A percentile compares a stretch with the other conserved stretches of the same genome.
Conservation (phyloP, 2,797 vertebrate species). For the Betta splendens region DNA sequence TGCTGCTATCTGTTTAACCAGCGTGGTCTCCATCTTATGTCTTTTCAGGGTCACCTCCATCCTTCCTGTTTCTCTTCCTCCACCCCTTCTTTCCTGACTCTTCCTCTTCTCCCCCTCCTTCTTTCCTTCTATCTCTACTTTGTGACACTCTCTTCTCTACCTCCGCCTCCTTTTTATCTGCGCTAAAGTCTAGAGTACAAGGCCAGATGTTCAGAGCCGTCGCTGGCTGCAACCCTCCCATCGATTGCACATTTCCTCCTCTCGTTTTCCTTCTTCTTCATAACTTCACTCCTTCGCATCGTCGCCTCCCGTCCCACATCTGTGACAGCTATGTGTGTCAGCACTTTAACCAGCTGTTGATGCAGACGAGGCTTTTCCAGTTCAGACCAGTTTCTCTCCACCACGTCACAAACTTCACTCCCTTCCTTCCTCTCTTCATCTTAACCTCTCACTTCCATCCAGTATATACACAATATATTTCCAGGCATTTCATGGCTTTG, state of each 20-base stretch:
- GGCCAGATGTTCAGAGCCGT: neutral
- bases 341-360: too few species aligned
- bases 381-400: neutral
- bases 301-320: neutral
- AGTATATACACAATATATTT: too few species aligned
- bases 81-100: neutral
- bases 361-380: neutral
- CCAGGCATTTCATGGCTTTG: too few species aligned
- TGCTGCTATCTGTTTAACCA: constrained; percentile 8
- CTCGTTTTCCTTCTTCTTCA: too few species aligned
- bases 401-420: too few species aligned
- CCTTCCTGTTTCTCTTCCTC: too few species aligned
- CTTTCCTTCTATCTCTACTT: too few species aligned
- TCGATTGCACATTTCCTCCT: neutral
- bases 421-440: too few species aligned
- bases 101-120: neutral
- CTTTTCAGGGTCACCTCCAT: constrained; percentile 22
- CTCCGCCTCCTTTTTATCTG: neutral
- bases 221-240: neutral
- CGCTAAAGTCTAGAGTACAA: neutral
- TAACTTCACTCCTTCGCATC: too few species aligned
- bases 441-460: too few species aligned
- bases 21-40: constrained; percentile 18
- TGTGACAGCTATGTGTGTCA: neutral
- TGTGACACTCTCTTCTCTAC: neutral